Base-by-base conservation (phyloP, 2,113 vertebrate genomes). In the Hyperopisus bebe region DNA sequence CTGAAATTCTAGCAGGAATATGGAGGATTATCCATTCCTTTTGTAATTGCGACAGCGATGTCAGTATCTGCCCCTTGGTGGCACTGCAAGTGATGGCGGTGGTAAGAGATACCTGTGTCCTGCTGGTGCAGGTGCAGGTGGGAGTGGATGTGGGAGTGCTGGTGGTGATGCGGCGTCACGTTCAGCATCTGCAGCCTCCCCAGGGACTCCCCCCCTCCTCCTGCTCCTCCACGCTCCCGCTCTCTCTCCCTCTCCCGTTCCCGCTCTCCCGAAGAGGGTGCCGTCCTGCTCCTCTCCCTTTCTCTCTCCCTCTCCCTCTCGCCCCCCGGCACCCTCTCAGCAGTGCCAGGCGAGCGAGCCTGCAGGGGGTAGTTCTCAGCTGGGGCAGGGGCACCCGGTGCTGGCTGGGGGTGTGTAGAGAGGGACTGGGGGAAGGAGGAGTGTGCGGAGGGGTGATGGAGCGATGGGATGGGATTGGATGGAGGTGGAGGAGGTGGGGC, bases 61-160 rank as follows among this genome's bases (percentile, higher is more conserved):
- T 19, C 53, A 24, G 50, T 39, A 27, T 42, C 21, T 3, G 5
- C 21, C 39, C 53, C 17, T 19, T 21, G 53, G 15, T 46, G 87
- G 13, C 8, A 17, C 48, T 42, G 9, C 8, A 39, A 31, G 39
- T 42, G 35, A 44, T 15, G 88, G 92, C 93, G 91, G 91, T 92
- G 93, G 96, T 94, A 98, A 97, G 95, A 96, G 92, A 94, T 96
- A 96, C 96, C 96, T 96, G 96, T 98, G 92, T 99, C 98, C 96
- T 99, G 98, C 96, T 99, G 98, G 96, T 99, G 98, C 91, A 99
- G 97, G 93, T 99, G 98, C 87, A 99, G 97, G 94, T 99, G 98
- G 74, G 98, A 99, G 95, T 99, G 98, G 96, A 99, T 99, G 93
- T 99, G 98, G 88, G 98, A 99, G 96, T 99, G 98, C 97, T 99